phyloP scores from a whole-genome alignment of 2,888 invertebrate species.

The Ichneumoninae sp. region DNA sequence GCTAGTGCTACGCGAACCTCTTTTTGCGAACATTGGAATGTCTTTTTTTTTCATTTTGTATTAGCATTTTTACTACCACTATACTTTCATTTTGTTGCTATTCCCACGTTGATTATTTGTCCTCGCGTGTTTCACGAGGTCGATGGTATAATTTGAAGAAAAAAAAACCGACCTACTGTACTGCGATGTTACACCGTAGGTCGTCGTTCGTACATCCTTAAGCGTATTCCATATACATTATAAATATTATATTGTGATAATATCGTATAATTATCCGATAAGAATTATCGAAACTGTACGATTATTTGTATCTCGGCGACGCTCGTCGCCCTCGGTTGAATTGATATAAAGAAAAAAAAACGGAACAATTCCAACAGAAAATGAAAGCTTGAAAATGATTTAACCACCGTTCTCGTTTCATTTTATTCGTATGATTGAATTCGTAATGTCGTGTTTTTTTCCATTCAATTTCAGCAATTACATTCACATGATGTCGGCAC shows the following conservation, averaged over 20 bases:
- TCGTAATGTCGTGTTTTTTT: constrained; percentile 10
- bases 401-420: constrained; percentile 45
- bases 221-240: constrained; percentile 44
- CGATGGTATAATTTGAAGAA: background rate
- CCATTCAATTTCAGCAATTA: constrained; percentile 71
- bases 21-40: constrained; percentile 35
- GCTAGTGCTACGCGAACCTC: constrained; percentile 17
- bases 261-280: constrained; percentile 73
- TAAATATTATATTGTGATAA: constrained; percentile 82
- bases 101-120: background rate
- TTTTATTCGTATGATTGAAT: constrained; percentile 59
- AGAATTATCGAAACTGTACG: constrained; percentile 55
- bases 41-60: constrained; percentile 21
- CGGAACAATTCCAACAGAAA: constrained; percentile 44
- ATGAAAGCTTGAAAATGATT: constrained; percentile 46
- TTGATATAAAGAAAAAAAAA: constrained; percentile 52
- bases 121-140: background rate
- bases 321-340: constrained; percentile 47
- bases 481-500: constrained; percentile 74
- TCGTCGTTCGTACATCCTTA: constrained; percentile 36
- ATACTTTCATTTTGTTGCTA: constrained; percentile 9
- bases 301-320: constrained; percentile 56
- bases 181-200: background rate
- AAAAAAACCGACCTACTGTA: background rate
- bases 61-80: constrained; percentile 9